Percentiles rank a stretch among this genome's conserved stretches.
Conservation (phyloP, 2,113 vertebrate genomes). For the Phrynocephalus versicolor region DNA sequence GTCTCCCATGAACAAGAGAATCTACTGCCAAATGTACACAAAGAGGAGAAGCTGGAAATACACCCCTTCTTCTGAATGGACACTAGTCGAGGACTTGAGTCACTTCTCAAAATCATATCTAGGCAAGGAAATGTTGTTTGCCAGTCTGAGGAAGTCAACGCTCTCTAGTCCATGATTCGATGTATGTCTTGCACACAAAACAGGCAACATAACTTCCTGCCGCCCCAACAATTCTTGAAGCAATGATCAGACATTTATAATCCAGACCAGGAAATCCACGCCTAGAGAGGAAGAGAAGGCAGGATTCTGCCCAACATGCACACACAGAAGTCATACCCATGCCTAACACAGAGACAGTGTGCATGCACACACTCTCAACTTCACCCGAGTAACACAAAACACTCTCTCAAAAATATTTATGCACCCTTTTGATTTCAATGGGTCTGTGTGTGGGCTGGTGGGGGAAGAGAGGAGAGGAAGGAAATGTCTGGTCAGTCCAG, state of each 20-base stretch:
- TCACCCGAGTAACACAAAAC: background rate
- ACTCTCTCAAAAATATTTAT: background rate
- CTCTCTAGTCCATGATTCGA: background rate
- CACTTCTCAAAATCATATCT: background rate
- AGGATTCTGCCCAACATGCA: background rate
- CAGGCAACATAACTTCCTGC: background rate
- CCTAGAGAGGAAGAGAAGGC: background rate
- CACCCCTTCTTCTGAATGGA: background rate
- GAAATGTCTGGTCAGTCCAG: background rate
- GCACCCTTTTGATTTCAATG: background rate
- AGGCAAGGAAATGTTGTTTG: background rate
- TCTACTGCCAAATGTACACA: background rate
- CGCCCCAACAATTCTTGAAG: background rate
- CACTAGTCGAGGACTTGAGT: background rate
- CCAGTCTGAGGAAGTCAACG: background rate
- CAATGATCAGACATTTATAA: background rate
- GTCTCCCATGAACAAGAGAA: background rate
- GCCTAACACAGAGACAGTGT: background rate
- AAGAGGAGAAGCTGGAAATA: background rate
- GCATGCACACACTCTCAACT: background rate
- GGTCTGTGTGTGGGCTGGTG: background rate
- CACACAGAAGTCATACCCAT: background rate
- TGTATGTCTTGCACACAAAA: background rate
- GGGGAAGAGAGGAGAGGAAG: background rate
- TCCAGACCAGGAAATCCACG: background rate